Base-by-base conservation (phyloP, 2,797 vertebrate genomes). In the Lagocephalus sceleratus region DNA sequence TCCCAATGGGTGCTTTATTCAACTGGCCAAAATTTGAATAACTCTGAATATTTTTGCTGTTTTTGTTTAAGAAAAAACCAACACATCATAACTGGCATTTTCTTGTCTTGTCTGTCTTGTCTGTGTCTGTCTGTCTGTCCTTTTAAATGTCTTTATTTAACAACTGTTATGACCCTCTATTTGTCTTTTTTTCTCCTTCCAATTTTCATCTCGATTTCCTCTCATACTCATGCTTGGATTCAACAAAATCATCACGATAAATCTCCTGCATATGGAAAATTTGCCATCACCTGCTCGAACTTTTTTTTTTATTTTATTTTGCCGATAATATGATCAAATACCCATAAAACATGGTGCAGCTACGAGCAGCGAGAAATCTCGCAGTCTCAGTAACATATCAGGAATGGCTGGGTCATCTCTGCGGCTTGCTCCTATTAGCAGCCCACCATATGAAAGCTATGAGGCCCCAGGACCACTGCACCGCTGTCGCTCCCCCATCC, bases 341-440 rank as follows among this genome's bases (percentile, higher is more conserved):
- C 7, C 2, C 21, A 25, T 25, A 29, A 29, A 29, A 29, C 1
- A 51, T 61, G 15, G 20, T 57, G 50, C 79, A 89, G 90, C 89
- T 17, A 90, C 93, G 48, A 90, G 91, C 88, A 94, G 95, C 23
- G 94, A 97, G 84, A 96, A 95, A 88, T 96, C 95, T 81, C 92
- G 89, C 81, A 97, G 95, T 84, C 89, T 97, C 65, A 94, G 84
- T 90, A 96, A 94, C 89, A 94, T 97, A 90, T 93, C 93, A 47
- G 93, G 93, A 82, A 91, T 93, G 87, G 90, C 91, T 2, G 93
- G 92, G 81, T 93, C 92, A 22, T 90, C 92, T 9, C 83, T 95
- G 72, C 91, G 92, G 73, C 92, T 96, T 26, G 89, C 93, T 66
- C 94, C 94, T 57, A 91, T 94, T 75, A 91, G 92, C 68, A 89